Evolutionary conservation across 2,113 vertebrate species (phyloP).

Genomic region (Pterocles gutturalis): DNA sequence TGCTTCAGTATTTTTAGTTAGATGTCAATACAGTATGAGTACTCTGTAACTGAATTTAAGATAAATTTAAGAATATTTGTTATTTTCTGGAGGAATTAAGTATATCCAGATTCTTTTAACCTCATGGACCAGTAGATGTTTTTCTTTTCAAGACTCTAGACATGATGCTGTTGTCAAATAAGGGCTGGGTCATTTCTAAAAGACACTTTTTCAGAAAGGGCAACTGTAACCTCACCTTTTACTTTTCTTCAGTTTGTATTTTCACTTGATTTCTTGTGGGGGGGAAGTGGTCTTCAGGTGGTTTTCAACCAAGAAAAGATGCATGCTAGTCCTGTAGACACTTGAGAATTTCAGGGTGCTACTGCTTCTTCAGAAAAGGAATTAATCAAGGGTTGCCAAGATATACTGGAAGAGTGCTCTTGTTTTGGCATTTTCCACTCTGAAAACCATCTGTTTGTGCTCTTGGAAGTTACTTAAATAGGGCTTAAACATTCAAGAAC

Average conservation of each 20-base stretch:
- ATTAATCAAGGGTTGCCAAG: background rate
- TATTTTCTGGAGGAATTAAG: background rate
- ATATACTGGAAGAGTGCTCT: background rate
- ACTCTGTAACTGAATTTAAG: background rate
- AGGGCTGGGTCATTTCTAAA: background rate
- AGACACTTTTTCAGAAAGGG: background rate
- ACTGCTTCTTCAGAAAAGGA: background rate
- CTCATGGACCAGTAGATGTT: background rate
- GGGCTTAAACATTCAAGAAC: background rate
- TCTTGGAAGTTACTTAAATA: constrained; percentile 16
- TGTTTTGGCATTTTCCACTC: background rate
- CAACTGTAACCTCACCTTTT: background rate
- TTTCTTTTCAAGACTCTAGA: background rate
- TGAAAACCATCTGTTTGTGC: background rate
- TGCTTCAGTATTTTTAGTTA: background rate
- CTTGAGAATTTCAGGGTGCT: background rate
- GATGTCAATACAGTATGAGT: background rate
- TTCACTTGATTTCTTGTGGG: background rate
- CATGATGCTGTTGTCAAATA: background rate
- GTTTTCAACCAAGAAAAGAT: background rate
- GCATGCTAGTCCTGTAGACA: background rate
- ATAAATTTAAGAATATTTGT: background rate
- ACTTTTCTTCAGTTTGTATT: background rate
- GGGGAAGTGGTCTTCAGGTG: rapidly evolving
- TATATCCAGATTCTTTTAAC: background rate